Conservation (phyloP, 2,888 invertebrate species). For the Phaonia tiefii region DNA sequence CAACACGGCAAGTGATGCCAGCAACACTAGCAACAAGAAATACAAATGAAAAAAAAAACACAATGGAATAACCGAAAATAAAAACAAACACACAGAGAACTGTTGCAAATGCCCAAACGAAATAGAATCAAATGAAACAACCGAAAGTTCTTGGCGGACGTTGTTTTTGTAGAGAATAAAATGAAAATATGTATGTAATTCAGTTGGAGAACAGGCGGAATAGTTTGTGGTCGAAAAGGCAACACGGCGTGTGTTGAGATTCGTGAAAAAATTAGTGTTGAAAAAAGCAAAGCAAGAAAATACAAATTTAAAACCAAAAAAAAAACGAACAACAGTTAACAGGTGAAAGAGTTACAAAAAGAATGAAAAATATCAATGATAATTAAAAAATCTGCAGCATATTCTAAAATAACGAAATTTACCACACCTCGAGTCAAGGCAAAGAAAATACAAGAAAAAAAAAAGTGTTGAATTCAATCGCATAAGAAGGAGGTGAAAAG, state of each 20-base stretch:
- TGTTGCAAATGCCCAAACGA: conserved; percentile 23
- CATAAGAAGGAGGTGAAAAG: conserved; percentile 14
- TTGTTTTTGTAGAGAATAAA: conserved; percentile 35
- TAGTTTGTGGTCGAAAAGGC: not conserved
- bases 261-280: too few species aligned
- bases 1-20: not conserved
- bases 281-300: not conserved
- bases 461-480: not conserved
- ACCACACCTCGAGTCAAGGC: conserved; percentile 49
- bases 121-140: too few species aligned
- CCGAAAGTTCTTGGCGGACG: conserved; percentile 29
- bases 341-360: too few species aligned
- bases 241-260: conserved; percentile 15
- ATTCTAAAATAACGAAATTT: conserved; percentile 41
- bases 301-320: not conserved
- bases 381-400: not conserved
- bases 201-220: conserved; percentile 57
- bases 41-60: conserved; percentile 1
- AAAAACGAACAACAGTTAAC: not conserved
- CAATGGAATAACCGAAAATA: conserved; percentile 17
- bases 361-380: not conserved
- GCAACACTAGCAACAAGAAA: not conserved
- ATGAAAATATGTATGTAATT: conserved; percentile 39
- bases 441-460: not conserved
- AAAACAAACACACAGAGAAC: conserved; percentile 19